These are phyloP conservation scores for Fistularia tabacaria DNA, from an alignment of 2,797 vertebrate genomes.

Conservation along the genomic window DNA sequence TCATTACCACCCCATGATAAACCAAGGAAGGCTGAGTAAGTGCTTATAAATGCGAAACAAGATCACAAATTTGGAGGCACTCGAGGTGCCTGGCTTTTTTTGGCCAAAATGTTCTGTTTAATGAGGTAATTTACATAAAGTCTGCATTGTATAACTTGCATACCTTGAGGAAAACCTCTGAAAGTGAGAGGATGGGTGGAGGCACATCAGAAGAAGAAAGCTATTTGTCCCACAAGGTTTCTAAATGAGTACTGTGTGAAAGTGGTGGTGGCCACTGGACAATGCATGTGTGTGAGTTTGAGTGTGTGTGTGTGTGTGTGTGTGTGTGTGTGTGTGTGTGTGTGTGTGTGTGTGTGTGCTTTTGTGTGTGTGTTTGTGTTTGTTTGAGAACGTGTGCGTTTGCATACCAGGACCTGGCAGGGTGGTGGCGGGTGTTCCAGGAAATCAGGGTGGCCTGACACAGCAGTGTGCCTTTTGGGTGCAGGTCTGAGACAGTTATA, in stretches of 20 bases:
- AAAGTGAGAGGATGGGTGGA: constrained; percentile 44
- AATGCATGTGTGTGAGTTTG: constrained; percentile 10
- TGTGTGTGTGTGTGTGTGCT: background rate
- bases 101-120: constrained; percentile 73
- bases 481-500: constrained; percentile 8
- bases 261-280: constrained; percentile 19
- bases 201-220: no score
- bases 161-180: constrained; percentile 83
- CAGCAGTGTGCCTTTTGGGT: constrained; percentile 18
- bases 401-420: constrained; percentile 6
- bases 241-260: constrained; percentile 26
- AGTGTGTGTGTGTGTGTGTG: constrained; percentile 13
- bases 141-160: constrained; percentile 83
- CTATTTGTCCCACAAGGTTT: constrained; percentile 7
- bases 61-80: constrained; percentile 65
- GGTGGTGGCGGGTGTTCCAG: constrained; percentile 1
- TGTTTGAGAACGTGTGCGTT: constrained; percentile 3
- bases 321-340: constrained; percentile 13
- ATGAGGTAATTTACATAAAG: constrained; percentile 90
- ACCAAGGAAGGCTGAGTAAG: constrained; percentile 50
- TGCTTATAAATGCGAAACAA: constrained; percentile 67
- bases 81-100: constrained; percentile 45
- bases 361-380: constrained; percentile 12
- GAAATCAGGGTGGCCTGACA: constrained; percentile 13
- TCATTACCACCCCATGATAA: constrained; percentile 56